Evolutionary conservation across 2,888 invertebrate genomes (phyloP).

Genomic region (Pheosia tremula): DNA sequence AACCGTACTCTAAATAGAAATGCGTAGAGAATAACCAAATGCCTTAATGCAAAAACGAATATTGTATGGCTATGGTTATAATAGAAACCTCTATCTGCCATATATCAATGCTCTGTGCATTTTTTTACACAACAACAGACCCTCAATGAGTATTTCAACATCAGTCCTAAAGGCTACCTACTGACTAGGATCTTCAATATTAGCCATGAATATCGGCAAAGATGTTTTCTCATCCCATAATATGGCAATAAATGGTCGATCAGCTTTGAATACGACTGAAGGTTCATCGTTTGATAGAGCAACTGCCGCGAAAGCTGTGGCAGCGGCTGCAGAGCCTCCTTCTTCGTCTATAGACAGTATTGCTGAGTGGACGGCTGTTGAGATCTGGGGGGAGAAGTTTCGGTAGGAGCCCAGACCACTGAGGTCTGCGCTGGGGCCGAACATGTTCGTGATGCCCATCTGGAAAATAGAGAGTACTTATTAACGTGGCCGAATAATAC

Average conservation of each 20-base stretch:
- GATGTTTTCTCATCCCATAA: conserved; percentile 74
- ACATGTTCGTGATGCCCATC: conserved; percentile 76
- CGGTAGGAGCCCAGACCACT: conserved; percentile 55
- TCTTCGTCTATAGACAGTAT: conserved; percentile 80
- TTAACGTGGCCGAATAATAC: neutral
- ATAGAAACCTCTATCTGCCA: too few relatives aligned
- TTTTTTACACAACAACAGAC: neutral
- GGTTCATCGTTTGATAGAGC: conserved; percentile 75
- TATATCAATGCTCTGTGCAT: neutral
- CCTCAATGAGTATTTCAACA: neutral
- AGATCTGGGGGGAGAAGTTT: conserved; percentile 59
- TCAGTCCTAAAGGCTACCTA: conserved; percentile 20
- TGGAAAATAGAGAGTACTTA: conserved; percentile 43
- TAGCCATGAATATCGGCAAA: conserved; percentile 79
- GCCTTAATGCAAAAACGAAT: neutral
- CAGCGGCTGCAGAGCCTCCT: conserved; percentile 78
- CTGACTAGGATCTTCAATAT: conserved; percentile 70
- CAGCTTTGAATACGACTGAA: conserved; percentile 59
- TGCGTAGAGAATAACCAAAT: neutral
- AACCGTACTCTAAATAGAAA: neutral
- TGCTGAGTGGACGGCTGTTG: conserved; percentile 78
- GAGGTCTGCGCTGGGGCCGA: conserved; percentile 64
- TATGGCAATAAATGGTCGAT: conserved; percentile 79
- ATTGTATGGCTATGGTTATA: too few relatives aligned
- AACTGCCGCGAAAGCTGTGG: conserved; percentile 71